Evolutionary conservation across 2,113 vertebrate genomes (phyloP).

Genomic region (Pteronura brasiliensis): DNA sequence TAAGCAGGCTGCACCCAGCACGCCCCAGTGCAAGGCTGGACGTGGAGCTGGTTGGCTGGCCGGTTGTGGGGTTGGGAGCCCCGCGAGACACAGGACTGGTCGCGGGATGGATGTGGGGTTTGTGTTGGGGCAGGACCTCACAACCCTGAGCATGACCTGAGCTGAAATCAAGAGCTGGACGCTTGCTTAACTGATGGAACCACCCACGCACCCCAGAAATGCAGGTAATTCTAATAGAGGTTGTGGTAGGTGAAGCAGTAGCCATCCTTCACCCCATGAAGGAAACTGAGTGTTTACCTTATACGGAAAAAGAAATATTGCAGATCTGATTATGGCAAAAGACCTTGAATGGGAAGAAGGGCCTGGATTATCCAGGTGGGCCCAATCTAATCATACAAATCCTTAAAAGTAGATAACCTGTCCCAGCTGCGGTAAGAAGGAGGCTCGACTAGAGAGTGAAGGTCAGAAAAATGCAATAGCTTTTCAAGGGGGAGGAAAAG

Average conservation of each 20-base stretch:
- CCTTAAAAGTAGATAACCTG: not conserved
- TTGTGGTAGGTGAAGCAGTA: not conserved
- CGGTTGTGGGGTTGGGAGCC: not conserved
- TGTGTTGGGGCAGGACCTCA: not conserved
- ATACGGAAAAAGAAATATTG: not conserved
- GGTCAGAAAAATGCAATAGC: not conserved
- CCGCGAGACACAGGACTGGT: not conserved
- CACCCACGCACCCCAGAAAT: not conserved
- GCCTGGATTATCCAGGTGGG: not conserved
- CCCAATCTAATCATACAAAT: not conserved
- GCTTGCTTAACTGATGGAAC: not conserved
- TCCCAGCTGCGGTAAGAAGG: not conserved
- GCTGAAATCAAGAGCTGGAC: not conserved
- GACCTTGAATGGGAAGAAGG: not conserved
- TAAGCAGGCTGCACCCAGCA: not conserved
- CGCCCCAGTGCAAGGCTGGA: not conserved
- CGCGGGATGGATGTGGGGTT: rapidly evolving
- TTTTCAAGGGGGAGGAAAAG: not conserved
- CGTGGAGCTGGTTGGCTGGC: not conserved
- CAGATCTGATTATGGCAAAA: not conserved
- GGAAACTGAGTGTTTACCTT: not conserved
- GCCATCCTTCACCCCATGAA: rapidly evolving
- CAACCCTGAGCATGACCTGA: not conserved
- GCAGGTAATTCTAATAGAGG: not conserved
- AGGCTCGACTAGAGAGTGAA: rapidly evolving